Evolutionary conservation across 2,113 vertebrate species (phyloP).

Genomic region (Indicator maculatus): DNA sequence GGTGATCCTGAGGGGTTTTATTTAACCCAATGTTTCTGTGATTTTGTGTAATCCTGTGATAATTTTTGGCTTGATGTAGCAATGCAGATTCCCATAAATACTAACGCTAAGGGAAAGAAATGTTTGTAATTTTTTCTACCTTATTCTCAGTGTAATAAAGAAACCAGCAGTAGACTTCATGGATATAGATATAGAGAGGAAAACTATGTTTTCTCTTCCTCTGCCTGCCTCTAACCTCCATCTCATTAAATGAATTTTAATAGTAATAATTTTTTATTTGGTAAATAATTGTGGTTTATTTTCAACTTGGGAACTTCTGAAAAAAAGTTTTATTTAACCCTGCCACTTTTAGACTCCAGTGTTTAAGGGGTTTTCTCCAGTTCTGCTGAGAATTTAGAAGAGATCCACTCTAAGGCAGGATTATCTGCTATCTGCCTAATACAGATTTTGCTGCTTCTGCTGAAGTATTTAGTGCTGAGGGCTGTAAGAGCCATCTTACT

Average conservation of each 20-base stretch:
- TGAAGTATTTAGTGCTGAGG: background rate
- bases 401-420: conserved; percentile 32
- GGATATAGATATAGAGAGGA: background rate
- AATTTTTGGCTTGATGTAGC: background rate
- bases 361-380: background rate
- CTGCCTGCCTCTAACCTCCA: background rate
- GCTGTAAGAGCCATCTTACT: background rate
- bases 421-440: conserved; percentile 56
- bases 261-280: background rate
- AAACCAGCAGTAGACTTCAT: background rate
- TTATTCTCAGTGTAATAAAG: background rate
- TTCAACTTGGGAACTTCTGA: background rate
- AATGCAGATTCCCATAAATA: background rate
- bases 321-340: conserved; percentile 10
- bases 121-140: background rate
- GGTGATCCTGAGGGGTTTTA: too few relatives aligned
- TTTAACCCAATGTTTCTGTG: too few relatives aligned
- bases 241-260: background rate
- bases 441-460: conserved; percentile 34
- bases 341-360: background rate
- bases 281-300: background rate
- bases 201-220: background rate
- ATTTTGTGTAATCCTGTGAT: background rate
- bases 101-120: background rate
- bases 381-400: conserved; percentile 17